phyloP scores from a whole-genome alignment of 2,888 invertebrate species.

The Proisotoma minuta region DNA sequence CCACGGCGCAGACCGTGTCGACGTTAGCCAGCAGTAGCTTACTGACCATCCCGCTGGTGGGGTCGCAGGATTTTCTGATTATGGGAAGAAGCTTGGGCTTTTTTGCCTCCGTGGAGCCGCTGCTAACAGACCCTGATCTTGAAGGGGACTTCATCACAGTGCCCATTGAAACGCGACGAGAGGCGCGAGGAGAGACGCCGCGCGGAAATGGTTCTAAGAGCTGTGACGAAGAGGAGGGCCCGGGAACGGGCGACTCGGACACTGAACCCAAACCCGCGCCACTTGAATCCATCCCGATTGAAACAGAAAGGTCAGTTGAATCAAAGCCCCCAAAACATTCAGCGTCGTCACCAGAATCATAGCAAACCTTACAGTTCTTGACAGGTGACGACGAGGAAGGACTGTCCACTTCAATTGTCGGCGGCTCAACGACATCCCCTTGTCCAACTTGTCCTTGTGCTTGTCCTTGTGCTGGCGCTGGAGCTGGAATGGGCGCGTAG shows the following conservation, averaged over 20 bases:
- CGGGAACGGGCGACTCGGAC: conserved; percentile 27
- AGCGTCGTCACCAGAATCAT: too few species aligned
- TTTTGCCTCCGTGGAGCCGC: conserved; percentile 43
- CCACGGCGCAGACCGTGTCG: conserved; percentile 91
- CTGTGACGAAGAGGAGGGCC: too few species aligned
- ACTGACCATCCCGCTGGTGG: conserved; percentile 77
- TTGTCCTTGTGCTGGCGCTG: too few species aligned
- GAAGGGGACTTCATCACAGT: conserved; percentile 65
- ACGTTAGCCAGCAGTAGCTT: conserved; percentile 93
- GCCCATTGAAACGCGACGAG: conserved; percentile 83
- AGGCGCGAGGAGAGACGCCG: conserved; percentile 58
- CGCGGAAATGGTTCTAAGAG: conserved; percentile 30
- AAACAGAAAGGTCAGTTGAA: too few species aligned
- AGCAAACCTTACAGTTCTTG: too few species aligned
- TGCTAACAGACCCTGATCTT: conserved; percentile 37
- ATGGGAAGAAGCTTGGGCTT: too few species aligned
- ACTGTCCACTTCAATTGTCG: conserved; percentile 45
- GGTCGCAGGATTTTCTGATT: too few species aligned
- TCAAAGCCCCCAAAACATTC: too few species aligned
- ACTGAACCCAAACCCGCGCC: too few species aligned
- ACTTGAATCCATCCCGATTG: conserved; percentile 28
- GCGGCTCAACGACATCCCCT: too few species aligned
- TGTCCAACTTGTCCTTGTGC: not conserved
- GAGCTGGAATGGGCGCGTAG: too few species aligned
- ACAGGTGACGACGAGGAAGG: conserved; percentile 44